These are phyloP conservation scores for Pharmacophagus antenor DNA, from an alignment of 2,888 invertebrate species.

Conservation along the genomic window DNA sequence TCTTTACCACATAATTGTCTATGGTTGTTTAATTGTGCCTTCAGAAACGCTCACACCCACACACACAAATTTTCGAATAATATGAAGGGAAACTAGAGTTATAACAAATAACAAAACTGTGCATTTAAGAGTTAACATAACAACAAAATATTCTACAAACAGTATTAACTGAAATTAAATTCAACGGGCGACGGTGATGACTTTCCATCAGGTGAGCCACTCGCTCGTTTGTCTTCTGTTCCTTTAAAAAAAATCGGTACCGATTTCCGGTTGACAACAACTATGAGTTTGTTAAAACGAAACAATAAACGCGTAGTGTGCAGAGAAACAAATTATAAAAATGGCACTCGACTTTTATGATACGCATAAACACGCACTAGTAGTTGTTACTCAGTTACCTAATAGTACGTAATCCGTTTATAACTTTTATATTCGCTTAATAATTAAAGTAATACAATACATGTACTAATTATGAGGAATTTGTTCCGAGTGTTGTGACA, in stretches of 20 bases:
- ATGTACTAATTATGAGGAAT: constrained; percentile 40
- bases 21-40: too few relatives aligned
- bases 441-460: constrained; percentile 39
- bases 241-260: not conserved
- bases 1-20: too few relatives aligned
- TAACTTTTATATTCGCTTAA: constrained; percentile 23
- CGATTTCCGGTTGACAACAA: not conserved
- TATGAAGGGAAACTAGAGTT: too few relatives aligned
- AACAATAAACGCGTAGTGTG: constrained; percentile 14
- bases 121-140: too few relatives aligned
- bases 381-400: constrained; percentile 34
- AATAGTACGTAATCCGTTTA: constrained; percentile 35
- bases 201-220: too few relatives aligned
- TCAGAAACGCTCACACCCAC: too few relatives aligned
- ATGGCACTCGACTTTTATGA: constrained; percentile 33
- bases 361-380: constrained; percentile 32
- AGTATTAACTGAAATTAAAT: too few relatives aligned
- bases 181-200: too few relatives aligned
- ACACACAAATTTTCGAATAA: too few relatives aligned
- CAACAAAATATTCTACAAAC: too few relatives aligned
- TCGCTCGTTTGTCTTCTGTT: too few relatives aligned
- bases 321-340: constrained; percentile 21
- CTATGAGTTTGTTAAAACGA: constrained; percentile 1
- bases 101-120: too few relatives aligned
- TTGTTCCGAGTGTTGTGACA: constrained; percentile 38